A percentile compares a stretch with the other conserved stretches of the same genome.
Conservation (phyloP, 2,113 vertebrate genomes). For the Ursus arctos region DNA sequence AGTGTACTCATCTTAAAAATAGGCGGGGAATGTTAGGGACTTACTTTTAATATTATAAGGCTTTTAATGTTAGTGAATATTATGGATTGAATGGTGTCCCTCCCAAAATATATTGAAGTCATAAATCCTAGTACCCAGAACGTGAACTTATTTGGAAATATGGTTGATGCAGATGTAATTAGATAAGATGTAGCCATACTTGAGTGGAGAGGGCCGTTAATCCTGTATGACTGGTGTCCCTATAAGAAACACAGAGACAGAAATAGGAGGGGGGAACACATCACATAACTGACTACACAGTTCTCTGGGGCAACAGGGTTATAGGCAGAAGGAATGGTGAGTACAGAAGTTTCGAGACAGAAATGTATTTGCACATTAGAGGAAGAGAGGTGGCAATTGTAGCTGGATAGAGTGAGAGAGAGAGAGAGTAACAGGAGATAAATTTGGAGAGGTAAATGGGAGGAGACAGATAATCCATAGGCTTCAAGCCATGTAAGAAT, state of each 20-base stretch:
- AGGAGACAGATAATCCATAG: neutral
- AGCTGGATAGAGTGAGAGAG: neutral
- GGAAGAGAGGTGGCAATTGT: neutral
- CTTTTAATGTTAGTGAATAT: neutral
- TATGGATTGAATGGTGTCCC: neutral
- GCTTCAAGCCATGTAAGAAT: neutral
- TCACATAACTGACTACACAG: accelerated
- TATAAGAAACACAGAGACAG: neutral
- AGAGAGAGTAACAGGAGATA: neutral
- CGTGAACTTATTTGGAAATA: neutral
- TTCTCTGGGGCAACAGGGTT: neutral
- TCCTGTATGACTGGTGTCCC: neutral
- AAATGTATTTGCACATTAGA: no score
- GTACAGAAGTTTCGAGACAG: no score
- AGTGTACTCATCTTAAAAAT: no score
- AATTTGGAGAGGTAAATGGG: neutral
- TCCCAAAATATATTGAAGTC: neutral
- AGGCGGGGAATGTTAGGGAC: neutral
- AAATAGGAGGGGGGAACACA: no score
- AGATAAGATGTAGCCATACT: neutral
- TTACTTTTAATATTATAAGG: neutral
- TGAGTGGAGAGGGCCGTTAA: neutral
- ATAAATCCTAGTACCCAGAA: neutral
- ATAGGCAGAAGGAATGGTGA: neutral
- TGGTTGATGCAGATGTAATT: neutral